Evolutionary conservation across 2,113 vertebrate genomes (phyloP).

Genomic region (Amphiprion ocellaris): DNA sequence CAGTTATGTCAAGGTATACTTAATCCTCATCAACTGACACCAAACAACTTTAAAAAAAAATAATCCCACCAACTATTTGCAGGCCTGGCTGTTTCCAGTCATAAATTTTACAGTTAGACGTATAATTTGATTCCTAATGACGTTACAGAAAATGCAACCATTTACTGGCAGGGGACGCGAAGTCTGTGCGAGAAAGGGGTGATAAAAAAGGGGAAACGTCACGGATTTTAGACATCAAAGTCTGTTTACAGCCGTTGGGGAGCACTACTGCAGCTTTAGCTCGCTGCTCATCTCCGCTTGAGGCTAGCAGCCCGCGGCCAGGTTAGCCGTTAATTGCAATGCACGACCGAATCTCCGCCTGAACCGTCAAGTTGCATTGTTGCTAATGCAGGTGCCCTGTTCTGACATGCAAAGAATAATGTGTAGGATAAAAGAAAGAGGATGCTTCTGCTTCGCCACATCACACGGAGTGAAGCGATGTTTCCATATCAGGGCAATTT

Average conservation of each 20-base stretch:
- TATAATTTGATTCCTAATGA: conserved; percentile 47
- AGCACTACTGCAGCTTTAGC: no score
- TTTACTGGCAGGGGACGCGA: conserved; percentile 6
- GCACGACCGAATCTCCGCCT: neutral
- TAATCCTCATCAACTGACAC: conserved; percentile 31
- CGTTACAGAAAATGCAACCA: neutral
- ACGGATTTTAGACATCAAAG: conserved; percentile 12
- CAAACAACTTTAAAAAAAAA: neutral
- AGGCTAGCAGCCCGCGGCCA: neutral
- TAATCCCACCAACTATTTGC: conserved; percentile 23
- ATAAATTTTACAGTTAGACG: conserved; percentile 36
- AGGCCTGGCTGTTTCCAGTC: conserved; percentile 21
- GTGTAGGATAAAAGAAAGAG: no score
- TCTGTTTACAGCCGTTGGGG: neutral
- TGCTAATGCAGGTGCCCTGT: no score
- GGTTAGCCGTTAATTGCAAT: neutral
- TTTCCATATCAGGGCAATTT: neutral
- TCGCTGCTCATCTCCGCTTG: neutral
- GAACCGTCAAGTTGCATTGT: no score
- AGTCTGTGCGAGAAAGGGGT: neutral
- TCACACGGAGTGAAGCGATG: no score
- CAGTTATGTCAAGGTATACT: conserved; percentile 9
- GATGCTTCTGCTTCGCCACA: no score
- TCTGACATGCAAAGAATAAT: no score
- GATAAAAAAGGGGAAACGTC: conserved; percentile 29